A percentile compares a stretch with the other conserved stretches of the same genome.
These are phyloP conservation scores for Tenthredo amoena DNA, from an alignment of 2,888 invertebrate species.

Conservation along the genomic window DNA sequence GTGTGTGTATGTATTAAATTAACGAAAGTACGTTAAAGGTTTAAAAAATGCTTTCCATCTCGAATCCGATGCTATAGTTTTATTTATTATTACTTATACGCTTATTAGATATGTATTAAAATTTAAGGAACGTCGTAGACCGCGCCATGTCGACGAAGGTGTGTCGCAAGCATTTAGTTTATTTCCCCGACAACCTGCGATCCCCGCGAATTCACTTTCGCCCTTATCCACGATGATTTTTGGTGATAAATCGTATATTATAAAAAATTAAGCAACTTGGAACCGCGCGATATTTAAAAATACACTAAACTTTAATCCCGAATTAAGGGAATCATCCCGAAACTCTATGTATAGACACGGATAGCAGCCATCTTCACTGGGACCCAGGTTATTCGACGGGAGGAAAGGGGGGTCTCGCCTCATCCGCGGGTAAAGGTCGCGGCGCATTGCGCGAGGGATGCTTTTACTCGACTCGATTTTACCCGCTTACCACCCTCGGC, in stretches of 20 bases:
- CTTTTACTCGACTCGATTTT: constrained; percentile 80
- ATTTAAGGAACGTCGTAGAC: constrained; percentile 70
- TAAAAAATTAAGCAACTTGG: background rate
- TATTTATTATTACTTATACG: background rate
- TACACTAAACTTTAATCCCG: background rate
- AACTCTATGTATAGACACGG: constrained; percentile 17
- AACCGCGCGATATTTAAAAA: background rate
- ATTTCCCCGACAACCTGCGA: constrained; percentile 25
- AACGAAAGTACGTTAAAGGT: background rate
- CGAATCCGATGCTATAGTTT: background rate
- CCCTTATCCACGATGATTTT: background rate
- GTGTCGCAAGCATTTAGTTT: constrained; percentile 61
- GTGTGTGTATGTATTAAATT: background rate
- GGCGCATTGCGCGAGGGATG: constrained; percentile 70
- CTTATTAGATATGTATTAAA: constrained; percentile 9
- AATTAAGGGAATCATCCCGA: constrained; percentile 4
- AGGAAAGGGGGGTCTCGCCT: constrained; percentile 62
- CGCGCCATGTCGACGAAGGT: constrained; percentile 57
- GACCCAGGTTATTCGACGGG: constrained; percentile 67
- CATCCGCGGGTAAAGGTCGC: constrained; percentile 65
- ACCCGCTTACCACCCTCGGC: constrained; percentile 69
- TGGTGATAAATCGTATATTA: background rate
- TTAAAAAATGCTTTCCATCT: constrained; percentile 41
- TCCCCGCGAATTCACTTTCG: background rate
- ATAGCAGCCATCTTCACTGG: constrained; percentile 50